A percentile compares a stretch with the other conserved stretches of the same genome.
Conservation (phyloP, 2,888 invertebrate genomes). For the Drosophila mimica region DNA sequence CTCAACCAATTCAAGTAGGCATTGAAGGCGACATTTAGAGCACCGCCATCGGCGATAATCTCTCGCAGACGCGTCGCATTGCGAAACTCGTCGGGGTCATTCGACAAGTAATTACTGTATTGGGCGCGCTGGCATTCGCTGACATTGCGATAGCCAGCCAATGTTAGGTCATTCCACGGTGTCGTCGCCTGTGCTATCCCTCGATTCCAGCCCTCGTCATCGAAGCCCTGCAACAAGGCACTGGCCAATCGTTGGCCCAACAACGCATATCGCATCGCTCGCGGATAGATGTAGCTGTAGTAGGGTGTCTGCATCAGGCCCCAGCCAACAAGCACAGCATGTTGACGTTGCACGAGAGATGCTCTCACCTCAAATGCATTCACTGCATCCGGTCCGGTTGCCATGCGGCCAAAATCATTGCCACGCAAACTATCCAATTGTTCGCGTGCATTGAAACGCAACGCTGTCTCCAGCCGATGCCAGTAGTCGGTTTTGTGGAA, state of each 20-base stretch:
- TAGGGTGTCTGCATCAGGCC: constrained; percentile 80
- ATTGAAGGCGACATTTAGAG: constrained; percentile 79
- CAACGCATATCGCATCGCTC: constrained; percentile 73
- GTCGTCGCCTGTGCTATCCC: constrained; percentile 59
- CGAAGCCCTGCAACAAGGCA: constrained; percentile 71
- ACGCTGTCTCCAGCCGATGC: constrained; percentile 61
- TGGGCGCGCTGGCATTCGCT: constrained; percentile 78
- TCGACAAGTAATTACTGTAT: constrained; percentile 75
- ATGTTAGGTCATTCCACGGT: constrained; percentile 65
- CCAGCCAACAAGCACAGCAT: constrained; percentile 72
- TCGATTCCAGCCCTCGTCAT: constrained; percentile 76
- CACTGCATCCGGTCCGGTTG: constrained; percentile 28
- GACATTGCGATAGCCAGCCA: constrained; percentile 61
- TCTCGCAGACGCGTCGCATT: constrained; percentile 73
- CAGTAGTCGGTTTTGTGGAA: constrained; percentile 72
- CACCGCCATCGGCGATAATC: constrained; percentile 76
- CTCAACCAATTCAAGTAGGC: constrained; percentile 81
- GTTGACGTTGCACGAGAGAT: constrained; percentile 57
- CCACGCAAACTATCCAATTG: constrained; percentile 59
- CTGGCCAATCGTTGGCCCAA: constrained; percentile 74
- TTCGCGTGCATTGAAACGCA: constrained; percentile 65
- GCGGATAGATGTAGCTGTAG: constrained; percentile 75
- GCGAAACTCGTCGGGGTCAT: constrained; percentile 69
- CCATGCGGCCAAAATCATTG: constrained; percentile 46
- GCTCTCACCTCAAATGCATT: constrained; percentile 72